These are phyloP conservation scores for Vannuccia rotundouncinata DNA, from an alignment of 2,888 invertebrate genomes.

Conservation along the genomic window DNA sequence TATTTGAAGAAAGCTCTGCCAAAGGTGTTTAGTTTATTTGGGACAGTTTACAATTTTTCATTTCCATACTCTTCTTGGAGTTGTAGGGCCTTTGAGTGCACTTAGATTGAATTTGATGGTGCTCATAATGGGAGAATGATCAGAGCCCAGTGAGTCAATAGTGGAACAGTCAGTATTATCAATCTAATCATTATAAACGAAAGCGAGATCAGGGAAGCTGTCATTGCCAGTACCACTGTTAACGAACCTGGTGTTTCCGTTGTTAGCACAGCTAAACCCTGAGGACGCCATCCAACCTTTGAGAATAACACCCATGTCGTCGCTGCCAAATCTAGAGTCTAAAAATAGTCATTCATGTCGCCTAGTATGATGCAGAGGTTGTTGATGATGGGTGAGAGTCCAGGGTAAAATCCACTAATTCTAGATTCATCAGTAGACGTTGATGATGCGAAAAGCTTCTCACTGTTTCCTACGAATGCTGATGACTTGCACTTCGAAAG, in stretches of 20 bases:
- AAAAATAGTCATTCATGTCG: background rate
- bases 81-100: background rate
- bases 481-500: background rate
- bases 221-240: conserved; percentile 12
- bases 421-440: conserved; percentile 12
- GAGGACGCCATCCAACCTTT: conserved; percentile 3
- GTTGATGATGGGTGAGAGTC: background rate
- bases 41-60: background rate
- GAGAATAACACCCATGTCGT: background rate
- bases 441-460: conserved; percentile 4
- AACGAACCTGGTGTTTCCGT: background rate
- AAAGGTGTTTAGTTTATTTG: background rate
- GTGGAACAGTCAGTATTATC: background rate
- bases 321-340: background rate
- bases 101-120: conserved; percentile 11
- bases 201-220: conserved; percentile 10
- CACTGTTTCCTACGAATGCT: conserved; percentile 1
- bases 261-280: conserved; percentile 8
- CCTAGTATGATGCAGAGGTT: background rate
- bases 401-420: background rate
- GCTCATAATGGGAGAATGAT: conserved; percentile 7
- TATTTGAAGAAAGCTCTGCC: background rate
- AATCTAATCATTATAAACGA: background rate
- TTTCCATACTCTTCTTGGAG: background rate
- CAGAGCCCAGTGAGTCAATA: conserved; percentile 3